These are phyloP conservation scores for Coptodon bakossiorum DNA, from an alignment of 2,113 vertebrate genomes.

Conservation along the genomic window DNA sequence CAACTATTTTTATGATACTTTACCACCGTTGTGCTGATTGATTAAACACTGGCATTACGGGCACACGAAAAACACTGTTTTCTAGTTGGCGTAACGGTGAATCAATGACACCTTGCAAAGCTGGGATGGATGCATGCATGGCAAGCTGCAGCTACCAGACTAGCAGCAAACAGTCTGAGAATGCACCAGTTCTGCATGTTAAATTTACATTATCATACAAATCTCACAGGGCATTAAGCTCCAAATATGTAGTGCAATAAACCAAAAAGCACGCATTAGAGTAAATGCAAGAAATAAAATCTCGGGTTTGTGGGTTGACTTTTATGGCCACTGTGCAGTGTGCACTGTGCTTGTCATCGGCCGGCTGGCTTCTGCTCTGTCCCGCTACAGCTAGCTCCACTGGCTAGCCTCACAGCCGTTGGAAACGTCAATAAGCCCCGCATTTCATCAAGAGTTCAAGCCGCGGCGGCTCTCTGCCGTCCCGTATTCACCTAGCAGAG, in stretches of 20 bases:
- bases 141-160: slow-evolving; percentile 2
- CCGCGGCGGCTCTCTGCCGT: not conserved
- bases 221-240: not conserved
- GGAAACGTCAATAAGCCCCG: slow-evolving; percentile 15
- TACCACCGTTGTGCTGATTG: not conserved
- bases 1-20: not conserved
- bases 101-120: slow-evolving; percentile 14
- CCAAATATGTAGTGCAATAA: not conserved
- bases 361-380: slow-evolving; percentile 38
- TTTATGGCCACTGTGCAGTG: slow-evolving; percentile 4
- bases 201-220: not conserved
- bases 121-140: not conserved
- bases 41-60: not conserved
- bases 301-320: not conserved
- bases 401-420: slow-evolving; percentile 23
- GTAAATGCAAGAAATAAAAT: not conserved
- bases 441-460: not conserved
- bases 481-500: not conserved
- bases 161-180: not conserved
- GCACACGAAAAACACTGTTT: not conserved
- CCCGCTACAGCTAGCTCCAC: slow-evolving; percentile 54
- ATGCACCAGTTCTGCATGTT: not conserved
- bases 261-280: not conserved
- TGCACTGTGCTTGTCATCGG: not conserved
- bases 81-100: not conserved